These are phyloP conservation scores for Pipistrellus pipistrellus DNA, from an alignment of 2,797 vertebrate genomes.

Conservation along the genomic window DNA sequence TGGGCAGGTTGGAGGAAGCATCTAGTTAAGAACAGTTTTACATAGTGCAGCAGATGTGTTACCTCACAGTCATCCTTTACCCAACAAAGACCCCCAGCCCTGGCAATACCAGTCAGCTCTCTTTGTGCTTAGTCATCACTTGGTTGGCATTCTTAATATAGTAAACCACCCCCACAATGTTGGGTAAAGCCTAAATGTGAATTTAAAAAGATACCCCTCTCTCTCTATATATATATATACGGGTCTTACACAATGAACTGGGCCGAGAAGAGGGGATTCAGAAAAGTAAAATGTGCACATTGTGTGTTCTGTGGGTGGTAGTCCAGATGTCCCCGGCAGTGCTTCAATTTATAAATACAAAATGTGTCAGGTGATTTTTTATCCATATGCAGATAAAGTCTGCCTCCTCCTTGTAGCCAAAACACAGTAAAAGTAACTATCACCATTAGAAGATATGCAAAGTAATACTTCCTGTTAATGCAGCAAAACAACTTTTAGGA, in stretches of 20 bases:
- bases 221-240: too few relatives aligned
- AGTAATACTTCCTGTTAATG: conserved; percentile 39
- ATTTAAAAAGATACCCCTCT: not conserved
- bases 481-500: conserved; percentile 21
- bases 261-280: not conserved
- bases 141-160: conserved; percentile 21
- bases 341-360: conserved; percentile 65
- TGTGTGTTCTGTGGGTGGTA: not conserved
- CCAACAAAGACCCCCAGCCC: conserved; percentile 9
- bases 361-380: conserved; percentile 52
- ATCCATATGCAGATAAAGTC: conserved; percentile 23
- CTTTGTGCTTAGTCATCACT: conserved; percentile 44
- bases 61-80: conserved; percentile 24
- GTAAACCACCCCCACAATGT: not conserved
- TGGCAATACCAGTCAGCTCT: conserved; percentile 11
- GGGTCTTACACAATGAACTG: not conserved
- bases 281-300: not conserved
- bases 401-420: not conserved
- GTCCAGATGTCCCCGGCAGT: not conserved
- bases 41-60: conserved; percentile 38
- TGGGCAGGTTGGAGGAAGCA: conserved; percentile 51
- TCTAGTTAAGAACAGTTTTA: conserved; percentile 38
- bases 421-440: conserved; percentile 56
- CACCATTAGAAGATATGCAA: not conserved
- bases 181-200: conserved; percentile 17